phyloP scores from a whole-genome alignment of 2,888 invertebrate genomes.

The Chrysolina oricalcia region DNA sequence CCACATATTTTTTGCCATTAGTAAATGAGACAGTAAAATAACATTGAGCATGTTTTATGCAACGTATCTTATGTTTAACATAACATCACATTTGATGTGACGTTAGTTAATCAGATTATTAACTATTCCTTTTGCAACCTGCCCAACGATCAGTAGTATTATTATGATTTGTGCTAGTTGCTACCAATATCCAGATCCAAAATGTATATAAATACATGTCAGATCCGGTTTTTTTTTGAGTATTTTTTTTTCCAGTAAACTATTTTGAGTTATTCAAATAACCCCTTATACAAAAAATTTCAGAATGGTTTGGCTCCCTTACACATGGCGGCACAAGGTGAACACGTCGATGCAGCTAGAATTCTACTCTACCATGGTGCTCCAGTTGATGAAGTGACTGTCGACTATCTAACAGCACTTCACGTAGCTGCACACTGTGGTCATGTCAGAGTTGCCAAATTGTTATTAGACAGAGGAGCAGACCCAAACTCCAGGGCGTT shows the following conservation, averaged over 20 bases:
- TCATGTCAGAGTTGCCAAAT: slow-evolving; percentile 93
- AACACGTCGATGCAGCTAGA: slow-evolving; percentile 97
- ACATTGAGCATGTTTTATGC: no score
- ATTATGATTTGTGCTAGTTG: no score
- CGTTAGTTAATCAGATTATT: no score
- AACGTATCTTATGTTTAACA: no score
- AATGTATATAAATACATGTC: no score
- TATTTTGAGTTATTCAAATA: neutral
- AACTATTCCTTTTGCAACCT: no score
- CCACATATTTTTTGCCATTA: no score
- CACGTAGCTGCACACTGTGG: slow-evolving; percentile 97
- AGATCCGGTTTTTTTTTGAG: neutral
- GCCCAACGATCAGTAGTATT: no score
- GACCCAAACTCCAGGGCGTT: slow-evolving; percentile 96
- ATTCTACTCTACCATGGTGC: slow-evolving; percentile 94
- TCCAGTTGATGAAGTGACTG: slow-evolving; percentile 98
- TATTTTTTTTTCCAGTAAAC: neutral
- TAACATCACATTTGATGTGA: no score
- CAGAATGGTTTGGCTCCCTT: slow-evolving; percentile 95
- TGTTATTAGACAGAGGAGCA: slow-evolving; percentile 94
- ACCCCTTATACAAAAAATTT: slow-evolving; percentile 52
- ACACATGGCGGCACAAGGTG: slow-evolving; percentile 99
- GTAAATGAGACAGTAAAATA: no score
- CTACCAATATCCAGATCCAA: no score
- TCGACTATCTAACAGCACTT: slow-evolving; percentile 96